Conservation (phyloP, 2,888 invertebrate genomes). For the Chrysolina haemoptera region DNA sequence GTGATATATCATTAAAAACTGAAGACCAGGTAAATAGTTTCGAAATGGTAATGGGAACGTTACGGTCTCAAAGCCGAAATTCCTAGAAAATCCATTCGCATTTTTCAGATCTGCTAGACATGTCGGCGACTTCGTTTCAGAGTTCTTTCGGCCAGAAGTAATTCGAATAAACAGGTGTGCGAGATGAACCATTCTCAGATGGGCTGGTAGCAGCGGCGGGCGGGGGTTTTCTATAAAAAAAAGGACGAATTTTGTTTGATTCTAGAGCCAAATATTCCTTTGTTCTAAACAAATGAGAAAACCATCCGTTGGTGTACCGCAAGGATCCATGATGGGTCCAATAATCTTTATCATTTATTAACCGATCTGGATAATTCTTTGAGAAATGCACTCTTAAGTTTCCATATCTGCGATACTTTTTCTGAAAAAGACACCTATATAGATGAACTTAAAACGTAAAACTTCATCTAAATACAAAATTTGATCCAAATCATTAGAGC, state of each 20-base stretch:
- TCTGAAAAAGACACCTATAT: no score
- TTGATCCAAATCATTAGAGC: no score
- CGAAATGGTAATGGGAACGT: conserved; percentile 34
- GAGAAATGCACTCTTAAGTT: no score
- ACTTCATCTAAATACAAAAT: no score
- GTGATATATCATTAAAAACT: conserved; percentile 29
- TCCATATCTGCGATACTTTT: no score
- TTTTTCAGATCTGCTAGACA: conserved; percentile 62
- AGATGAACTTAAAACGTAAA: no score
- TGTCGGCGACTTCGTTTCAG: conserved; percentile 57
- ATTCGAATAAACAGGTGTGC: conserved; percentile 50
- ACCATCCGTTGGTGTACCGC: no score
- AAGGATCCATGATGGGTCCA: no score
- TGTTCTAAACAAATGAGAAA: no score
- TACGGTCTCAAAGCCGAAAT: conserved; percentile 44
- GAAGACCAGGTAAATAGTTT: conserved; percentile 41
- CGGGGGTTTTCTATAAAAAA: neutral
- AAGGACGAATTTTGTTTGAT: neutral
- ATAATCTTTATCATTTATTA: no score
- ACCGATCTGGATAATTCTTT: no score
- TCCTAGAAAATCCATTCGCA: conserved; percentile 62
- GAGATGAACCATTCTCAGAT: conserved; percentile 28
- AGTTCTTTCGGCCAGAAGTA: conserved; percentile 45
- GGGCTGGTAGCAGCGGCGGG: neutral
- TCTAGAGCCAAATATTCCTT: neutral